phyloP scores from a whole-genome alignment of 2,113 vertebrate genomes.

The Cisticola juncidis region DNA sequence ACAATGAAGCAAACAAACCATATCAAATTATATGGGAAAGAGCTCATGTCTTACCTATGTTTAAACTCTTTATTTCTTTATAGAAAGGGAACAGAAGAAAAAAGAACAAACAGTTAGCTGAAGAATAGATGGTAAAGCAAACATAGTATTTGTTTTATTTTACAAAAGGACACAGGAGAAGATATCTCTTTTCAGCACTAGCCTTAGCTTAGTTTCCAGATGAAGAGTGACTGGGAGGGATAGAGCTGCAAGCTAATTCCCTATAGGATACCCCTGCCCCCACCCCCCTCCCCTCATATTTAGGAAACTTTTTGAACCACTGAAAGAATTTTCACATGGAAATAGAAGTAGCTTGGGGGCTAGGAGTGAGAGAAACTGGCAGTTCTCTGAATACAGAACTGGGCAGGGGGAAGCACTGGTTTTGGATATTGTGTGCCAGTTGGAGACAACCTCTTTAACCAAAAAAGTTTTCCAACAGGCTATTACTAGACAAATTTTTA shows the following conservation, averaged over 20 bases:
- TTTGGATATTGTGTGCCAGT: neutral
- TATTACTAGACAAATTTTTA: neutral
- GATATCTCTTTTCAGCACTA: conserved; percentile 44
- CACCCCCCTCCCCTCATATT: neutral
- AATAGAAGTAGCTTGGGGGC: neutral
- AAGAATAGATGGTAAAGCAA: conserved; percentile 77
- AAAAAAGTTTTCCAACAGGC: neutral
- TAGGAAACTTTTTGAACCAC: neutral
- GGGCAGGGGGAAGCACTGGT: neutral
- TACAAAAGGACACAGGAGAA: conserved; percentile 55
- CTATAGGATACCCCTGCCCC: neutral
- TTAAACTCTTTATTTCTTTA: conserved; percentile 99
- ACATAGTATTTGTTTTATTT: conserved; percentile 74
- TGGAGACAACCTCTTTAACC: neutral
- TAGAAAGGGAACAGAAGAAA: conserved; percentile 81
- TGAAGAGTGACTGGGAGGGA: neutral
- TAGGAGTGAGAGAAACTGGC: neutral
- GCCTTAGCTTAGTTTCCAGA: conserved; percentile 11
- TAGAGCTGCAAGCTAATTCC: neutral
- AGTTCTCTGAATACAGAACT: neutral
- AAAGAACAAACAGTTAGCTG: conserved; percentile 81
- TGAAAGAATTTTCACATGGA: neutral
- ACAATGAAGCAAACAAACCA: conserved; percentile 76
- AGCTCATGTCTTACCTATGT: conserved; percentile 92
- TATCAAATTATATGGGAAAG: conserved; percentile 77